Evolutionary conservation across 2,113 vertebrate species (phyloP), one percentile per base, ranked within the genome.

Genomic region (Cephalopholis sonnerati): DNA sequence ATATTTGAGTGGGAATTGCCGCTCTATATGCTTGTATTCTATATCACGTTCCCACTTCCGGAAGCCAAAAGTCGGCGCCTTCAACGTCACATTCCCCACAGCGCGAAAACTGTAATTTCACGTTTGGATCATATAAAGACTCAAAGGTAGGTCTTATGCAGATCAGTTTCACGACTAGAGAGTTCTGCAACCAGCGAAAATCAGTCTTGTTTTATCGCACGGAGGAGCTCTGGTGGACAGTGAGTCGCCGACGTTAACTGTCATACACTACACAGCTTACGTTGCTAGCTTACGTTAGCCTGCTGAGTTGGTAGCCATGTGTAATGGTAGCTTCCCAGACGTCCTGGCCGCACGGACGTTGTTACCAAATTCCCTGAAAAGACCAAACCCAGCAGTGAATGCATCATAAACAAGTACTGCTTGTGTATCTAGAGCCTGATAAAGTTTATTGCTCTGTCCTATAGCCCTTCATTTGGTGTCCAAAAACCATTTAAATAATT

Each of bases 81-180:
- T 1, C 3, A 2, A 62, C 68, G 83, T 86, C 65, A 81, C 57
- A 5, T 61, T 57, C 20, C 70, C 41, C 9, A 32, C 72, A 84
- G 88, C 89, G 92, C 84, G 86, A 89, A 91, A 93, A 77, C 48
- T 58, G 11, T 0, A 58, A 9, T 62, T 73, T 61, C 9, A 24
- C 7, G 5, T 80, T 2, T 44, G 50, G 61, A n/a, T 36, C 66
- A 22, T 3, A 78, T 24, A n/a, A 70, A 11, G 20, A 27, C 7
- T 1, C 0, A 7, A 3, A 18, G 68, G 88, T 89, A 36, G 74
- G 69, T 46, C 39, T 0, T 39, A 24, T 61, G 27, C 13, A 10
- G 0, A 7, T 1, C 29, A 8, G 2, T 4, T 1, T 18, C 7
- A 8, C 50, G 2, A 3, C 18, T 63, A 12, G 0, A 24, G 4